Conservation (phyloP, 2,888 invertebrate species). For the Mechanitis messenoides region DNA sequence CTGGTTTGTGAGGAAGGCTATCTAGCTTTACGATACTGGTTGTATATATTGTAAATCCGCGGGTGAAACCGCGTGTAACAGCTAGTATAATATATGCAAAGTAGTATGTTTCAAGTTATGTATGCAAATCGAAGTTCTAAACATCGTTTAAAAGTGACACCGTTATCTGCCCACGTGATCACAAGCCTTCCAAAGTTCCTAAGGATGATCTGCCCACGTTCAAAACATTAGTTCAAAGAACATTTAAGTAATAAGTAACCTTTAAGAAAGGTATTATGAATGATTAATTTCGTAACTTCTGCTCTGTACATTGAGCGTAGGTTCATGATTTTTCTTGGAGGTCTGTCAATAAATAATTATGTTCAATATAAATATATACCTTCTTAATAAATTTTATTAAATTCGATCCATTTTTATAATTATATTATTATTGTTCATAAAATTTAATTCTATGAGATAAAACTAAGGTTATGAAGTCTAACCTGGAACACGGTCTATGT, state of each 20-base stretch:
- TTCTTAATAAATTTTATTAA: background rate
- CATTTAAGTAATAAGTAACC: conserved; percentile 20
- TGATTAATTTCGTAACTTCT: conserved; percentile 1
- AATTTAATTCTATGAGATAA: too few species aligned
- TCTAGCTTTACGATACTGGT: too few species aligned
- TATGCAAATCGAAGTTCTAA: conserved; percentile 25
- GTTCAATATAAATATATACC: background rate
- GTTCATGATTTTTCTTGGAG: background rate
- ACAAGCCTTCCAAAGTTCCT: conserved; percentile 16
- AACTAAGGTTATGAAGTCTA: conserved; percentile 34
- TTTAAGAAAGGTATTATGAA: conserved; percentile 19
- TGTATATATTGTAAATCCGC: too few species aligned
- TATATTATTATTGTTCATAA: too few species aligned
- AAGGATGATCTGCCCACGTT: conserved; percentile 25
- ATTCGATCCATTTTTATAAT: too few species aligned
- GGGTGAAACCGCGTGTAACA: too few species aligned
- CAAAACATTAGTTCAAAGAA: conserved; percentile 13
- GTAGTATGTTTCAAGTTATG: conserved; percentile 11
- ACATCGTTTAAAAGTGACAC: conserved; percentile 24
- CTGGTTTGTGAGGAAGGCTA: too few species aligned
- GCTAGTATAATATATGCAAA: too few species aligned
- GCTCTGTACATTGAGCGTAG: conserved; percentile 1
- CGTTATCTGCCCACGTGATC: conserved; percentile 29
- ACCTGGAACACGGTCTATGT: conserved; percentile 81
- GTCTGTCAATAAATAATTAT: background rate